Base-by-base conservation (phyloP, 1,140 invertebrate genomes). In the Diachasmimorpha longicaudata region DNA sequence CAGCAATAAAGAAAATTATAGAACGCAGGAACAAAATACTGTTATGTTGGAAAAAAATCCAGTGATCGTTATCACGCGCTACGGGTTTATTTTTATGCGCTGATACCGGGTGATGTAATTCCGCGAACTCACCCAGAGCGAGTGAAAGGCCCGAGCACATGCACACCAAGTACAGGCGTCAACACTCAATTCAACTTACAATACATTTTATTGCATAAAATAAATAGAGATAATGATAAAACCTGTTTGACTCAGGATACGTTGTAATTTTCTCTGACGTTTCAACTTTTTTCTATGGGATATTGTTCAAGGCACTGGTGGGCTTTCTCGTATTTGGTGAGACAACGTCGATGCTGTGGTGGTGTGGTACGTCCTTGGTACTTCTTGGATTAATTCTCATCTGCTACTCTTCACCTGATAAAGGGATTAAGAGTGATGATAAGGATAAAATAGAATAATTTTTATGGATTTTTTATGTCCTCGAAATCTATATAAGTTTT, bases 271-370 rank as follows among this genome's bases (percentile, higher is more conserved):
- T 36, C 9, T 25, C 13, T 66, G 8, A 66, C 21, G 11, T 31
- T 66, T 31, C 8, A 31, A n/a, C n/a, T n/a, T n/a, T 67, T 37
- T 67, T 31, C 37, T 67, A 39, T 68, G 14, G 36, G 5, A 16
- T 14, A 37, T 8, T 31, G 23, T 66, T 25, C 13, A 82, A 92
- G 91, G 91, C 90, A 8, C 46, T 91, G 1, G 80, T 90, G n/a
- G 91, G 91, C 5, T 87, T 86, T 9, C 42, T 89, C 8, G 58
- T 91, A n/a, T 92, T 92, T 79, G 85, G 86, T 58, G 91, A 92
- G 79, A 81, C 81, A 0, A 89, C 89, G 0, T 89, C 90, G 5
- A 46, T 90, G 19, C 78, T 74, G 44, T 92, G 91, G 91, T 92
- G 91, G 91, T 82, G 81, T 14, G 91, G 91, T 2, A 90, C 90